Base-by-base conservation (phyloP, 2,888 invertebrate species). In the Hecatera dysodea region DNA sequence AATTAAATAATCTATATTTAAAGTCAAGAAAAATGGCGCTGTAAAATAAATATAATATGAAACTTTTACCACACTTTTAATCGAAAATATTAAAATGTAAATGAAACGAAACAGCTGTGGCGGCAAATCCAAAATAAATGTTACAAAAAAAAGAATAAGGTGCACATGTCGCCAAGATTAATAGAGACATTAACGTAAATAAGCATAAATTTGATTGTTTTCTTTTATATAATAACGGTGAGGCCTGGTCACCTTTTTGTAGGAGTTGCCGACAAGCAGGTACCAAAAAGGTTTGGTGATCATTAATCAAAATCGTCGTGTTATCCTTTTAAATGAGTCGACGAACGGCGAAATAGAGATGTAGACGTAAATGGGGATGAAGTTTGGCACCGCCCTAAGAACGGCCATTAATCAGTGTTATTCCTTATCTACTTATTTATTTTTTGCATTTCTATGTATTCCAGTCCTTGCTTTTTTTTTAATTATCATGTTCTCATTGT, bases 171-270 rank as follows among this genome's bases (percentile, higher is more conserved):
- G 86, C 82, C 80, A 90, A 91, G 91, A 95, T 94, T 93, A 92
- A 95, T 94, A 91, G 85, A 95, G 93, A 94, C 91, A 93, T 95
- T 94, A 93, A 92, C 90, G 89, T 90, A 93, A 93, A 93, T 93
- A 91, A 90, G 90, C 89, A 89, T 93, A 88, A 84, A 90, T 91
- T 90, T 90, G 83, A 90, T 90, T 87, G 87, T 90, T 89, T 90
- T 82, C 84, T 86, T 89, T 89, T 87, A 88, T 85, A 64, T 67
- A 65, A 86, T 88, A 86, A 84, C 84, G 82, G 82, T 83, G 81
- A 86, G 75, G 78, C 83, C 76, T 84, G 90, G 87, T 86, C 86
- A 86, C 86, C 88, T 91, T 93, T 93, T 93, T 93, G 91, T 92
- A 87, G 91, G 91, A 90, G 92, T 92, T 79, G 88, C 90, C 92